Conservation (phyloP, 1,140 invertebrate genomes). For the Palaemon carinicauda region DNA sequence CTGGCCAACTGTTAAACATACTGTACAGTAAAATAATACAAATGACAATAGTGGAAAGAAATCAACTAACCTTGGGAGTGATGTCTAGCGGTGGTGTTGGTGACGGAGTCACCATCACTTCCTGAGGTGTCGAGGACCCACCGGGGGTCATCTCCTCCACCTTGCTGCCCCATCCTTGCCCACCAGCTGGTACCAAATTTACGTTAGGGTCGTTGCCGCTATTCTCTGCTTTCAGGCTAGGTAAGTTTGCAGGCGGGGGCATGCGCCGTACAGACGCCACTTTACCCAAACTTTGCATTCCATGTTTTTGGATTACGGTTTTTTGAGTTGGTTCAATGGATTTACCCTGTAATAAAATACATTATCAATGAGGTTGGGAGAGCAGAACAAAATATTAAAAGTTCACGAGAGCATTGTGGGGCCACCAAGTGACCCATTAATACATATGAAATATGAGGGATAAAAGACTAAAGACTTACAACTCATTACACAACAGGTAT, state of each 20-base stretch:
- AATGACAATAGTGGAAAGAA: not conserved
- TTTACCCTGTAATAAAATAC: slow-evolving; percentile 76
- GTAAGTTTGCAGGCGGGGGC: slow-evolving; percentile 90
- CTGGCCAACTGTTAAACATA: too few species aligned
- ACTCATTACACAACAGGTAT: too few species aligned
- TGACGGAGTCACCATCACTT: slow-evolving; percentile 40
- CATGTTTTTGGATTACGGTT: slow-evolving; percentile 95
- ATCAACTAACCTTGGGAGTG: slow-evolving; percentile 28
- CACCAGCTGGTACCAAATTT: slow-evolving; percentile 77
- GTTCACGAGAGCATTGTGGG: too few species aligned
- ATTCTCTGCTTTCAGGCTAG: slow-evolving; percentile 95
- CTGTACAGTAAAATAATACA: too few species aligned
- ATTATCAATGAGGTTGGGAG: slow-evolving; percentile 11
- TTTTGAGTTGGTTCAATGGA: slow-evolving; percentile 84
- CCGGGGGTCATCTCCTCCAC: slow-evolving; percentile 63
- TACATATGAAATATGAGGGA: too few species aligned
- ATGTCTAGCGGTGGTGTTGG: slow-evolving; percentile 50
- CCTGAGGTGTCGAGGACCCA: slow-evolving; percentile 43
- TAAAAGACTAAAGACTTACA: too few species aligned
- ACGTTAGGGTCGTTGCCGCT: slow-evolving; percentile 78
- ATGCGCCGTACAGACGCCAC: slow-evolving; percentile 88
- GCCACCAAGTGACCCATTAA: too few species aligned
- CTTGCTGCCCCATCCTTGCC: slow-evolving; percentile 76
- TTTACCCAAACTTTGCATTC: slow-evolving; percentile 98
- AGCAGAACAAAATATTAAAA: too few species aligned